These are phyloP conservation scores for Argyra leucocephala DNA, from an alignment of 2,888 invertebrate species.

Conservation along the genomic window DNA sequence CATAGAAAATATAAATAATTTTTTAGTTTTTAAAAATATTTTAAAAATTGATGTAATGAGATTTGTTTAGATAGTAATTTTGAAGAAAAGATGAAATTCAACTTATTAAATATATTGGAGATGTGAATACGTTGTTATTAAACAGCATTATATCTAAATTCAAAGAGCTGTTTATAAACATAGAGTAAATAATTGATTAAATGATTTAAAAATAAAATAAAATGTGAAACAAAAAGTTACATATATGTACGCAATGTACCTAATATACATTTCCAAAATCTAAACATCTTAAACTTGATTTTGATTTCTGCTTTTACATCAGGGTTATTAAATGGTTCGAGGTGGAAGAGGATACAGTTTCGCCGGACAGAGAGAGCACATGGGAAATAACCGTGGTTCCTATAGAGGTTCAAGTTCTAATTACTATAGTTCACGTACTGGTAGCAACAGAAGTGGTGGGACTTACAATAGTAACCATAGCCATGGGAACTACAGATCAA, in stretches of 20 bases:
- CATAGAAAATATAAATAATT: background rate
- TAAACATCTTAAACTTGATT: conserved; percentile 4
- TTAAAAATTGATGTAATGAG: background rate
- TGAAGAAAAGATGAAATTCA: background rate
- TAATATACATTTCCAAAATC: conserved; percentile 1
- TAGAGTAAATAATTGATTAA: background rate
- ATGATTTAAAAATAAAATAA: background rate
- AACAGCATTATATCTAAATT: background rate
- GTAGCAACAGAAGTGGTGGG: conserved; percentile 21
- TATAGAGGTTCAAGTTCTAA: conserved; percentile 33
- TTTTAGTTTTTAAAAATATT: background rate
- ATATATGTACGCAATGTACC: background rate
- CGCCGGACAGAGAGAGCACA: conserved; percentile 32
- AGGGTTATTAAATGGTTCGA: conserved; percentile 30
- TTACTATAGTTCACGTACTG: conserved; percentile 26
- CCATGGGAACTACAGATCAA: conserved; percentile 23
- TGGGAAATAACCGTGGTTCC: conserved; percentile 30
- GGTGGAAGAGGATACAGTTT: conserved; percentile 22
- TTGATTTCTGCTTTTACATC: conserved; percentile 6
- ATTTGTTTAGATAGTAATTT: conserved; percentile 1
- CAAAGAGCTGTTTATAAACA: background rate
- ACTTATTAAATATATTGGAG: background rate
- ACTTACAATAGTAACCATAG: conserved; percentile 32
- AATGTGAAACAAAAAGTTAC: background rate
- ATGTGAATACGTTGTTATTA: background rate